A percentile compares a stretch with the other conserved stretches of the same genome.
Evolutionary conservation across 2,888 invertebrate genomes (phyloP).

Genomic region (Brachynemurus nebulosus): DNA sequence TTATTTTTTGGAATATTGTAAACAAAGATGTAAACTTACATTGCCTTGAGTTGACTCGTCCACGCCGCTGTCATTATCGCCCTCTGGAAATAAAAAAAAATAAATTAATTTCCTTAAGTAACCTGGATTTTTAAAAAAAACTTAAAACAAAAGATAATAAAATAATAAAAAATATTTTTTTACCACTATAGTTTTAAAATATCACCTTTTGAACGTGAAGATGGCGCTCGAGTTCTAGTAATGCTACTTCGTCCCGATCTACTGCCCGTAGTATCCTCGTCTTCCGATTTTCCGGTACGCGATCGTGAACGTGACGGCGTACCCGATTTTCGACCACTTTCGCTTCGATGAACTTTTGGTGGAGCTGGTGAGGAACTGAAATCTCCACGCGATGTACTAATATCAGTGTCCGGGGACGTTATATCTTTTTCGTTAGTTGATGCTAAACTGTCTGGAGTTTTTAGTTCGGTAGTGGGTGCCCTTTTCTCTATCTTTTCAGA

Average conservation of each 20-base stretch:
- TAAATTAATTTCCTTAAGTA: slow-evolving; percentile 17
- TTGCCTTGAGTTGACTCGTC: slow-evolving; percentile 70
- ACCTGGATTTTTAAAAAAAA: background rate
- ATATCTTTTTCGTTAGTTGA: slow-evolving; percentile 1
- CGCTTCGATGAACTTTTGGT: slow-evolving; percentile 1
- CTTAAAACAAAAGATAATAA: slow-evolving; percentile 3
- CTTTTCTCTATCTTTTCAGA: slow-evolving; percentile 9
- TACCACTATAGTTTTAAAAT: background rate
- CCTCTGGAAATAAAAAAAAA: slow-evolving; percentile 57
- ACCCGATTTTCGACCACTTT: slow-evolving; percentile 3
- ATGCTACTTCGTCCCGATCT: background rate
- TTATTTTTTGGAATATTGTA: too few species aligned
- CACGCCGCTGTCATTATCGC: slow-evolving; percentile 70
- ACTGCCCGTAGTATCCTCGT: background rate
- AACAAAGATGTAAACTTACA: too few species aligned
- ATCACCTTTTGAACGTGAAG: slow-evolving; percentile 5
- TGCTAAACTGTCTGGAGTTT: slow-evolving; percentile 6
- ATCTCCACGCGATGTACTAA: background rate
- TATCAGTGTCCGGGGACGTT: background rate
- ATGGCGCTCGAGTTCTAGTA: background rate
- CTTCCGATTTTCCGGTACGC: slow-evolving; percentile 1
- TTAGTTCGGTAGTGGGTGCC: slow-evolving; percentile 1
- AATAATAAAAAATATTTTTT: slow-evolving; percentile 8
- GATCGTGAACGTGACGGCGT: background rate
- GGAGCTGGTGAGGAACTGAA: background rate